Conservation (phyloP, 2,113 vertebrate genomes). For the Clarias gariepinus region DNA sequence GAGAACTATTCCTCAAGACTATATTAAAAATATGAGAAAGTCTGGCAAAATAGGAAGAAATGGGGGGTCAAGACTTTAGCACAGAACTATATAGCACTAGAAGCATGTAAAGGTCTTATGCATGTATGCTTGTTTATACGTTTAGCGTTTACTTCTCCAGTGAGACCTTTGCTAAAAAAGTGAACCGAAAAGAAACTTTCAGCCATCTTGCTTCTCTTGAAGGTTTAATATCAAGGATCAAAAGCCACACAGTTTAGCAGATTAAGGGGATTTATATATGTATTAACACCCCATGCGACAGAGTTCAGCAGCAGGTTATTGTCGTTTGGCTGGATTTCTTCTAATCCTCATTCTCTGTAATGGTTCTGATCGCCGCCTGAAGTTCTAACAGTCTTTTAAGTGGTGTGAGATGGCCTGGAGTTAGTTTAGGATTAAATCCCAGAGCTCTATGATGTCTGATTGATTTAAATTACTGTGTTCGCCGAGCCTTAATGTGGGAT, state of each 20-base stretch:
- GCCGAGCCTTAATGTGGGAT: slow-evolving; percentile 13
- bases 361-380: slow-evolving; percentile 34
- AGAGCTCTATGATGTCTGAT: background rate
- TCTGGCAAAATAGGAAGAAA: too few species aligned
- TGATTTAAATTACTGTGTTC: slow-evolving; percentile 18
- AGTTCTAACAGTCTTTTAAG: slow-evolving; percentile 27
- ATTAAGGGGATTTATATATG: background rate
- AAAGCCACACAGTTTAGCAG: background rate
- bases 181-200: background rate
- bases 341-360: background rate
- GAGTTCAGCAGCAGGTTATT: background rate
- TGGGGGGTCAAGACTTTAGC: too few species aligned
- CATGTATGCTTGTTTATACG: background rate
- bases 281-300: background rate
- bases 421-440: slow-evolving; percentile 9
- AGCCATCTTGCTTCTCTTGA: background rate
- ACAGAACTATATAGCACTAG: background rate
- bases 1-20: too few species aligned
- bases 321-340: background rate
- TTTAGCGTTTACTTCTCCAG: background rate
- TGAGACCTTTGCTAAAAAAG: background rate
- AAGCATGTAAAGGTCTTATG: background rate
- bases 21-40: too few species aligned
- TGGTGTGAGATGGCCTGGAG: slow-evolving; percentile 17
- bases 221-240: slow-evolving; percentile 7